Conservation (phyloP, 2,888 invertebrate species). For the Plemyria rubiginata region DNA sequence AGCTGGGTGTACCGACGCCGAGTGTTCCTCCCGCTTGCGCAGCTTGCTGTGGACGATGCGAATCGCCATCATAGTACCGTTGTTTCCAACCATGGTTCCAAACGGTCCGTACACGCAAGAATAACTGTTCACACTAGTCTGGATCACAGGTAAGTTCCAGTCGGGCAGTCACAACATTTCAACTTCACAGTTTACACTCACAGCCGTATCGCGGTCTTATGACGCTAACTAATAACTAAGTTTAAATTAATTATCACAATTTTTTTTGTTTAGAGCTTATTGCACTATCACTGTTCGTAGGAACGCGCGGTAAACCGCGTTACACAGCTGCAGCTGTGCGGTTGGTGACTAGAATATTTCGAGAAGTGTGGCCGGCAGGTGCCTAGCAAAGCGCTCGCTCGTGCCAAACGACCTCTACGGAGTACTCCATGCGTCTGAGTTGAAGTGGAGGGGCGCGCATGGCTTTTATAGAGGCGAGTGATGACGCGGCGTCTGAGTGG, state of each 20-base stretch:
- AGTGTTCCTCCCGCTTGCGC: conserved; percentile 93
- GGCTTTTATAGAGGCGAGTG: conserved; percentile 76
- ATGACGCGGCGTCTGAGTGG: conserved; percentile 70
- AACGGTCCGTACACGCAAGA: conserved; percentile 76
- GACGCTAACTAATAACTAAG: conserved; percentile 79
- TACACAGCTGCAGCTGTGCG: conserved; percentile 80
- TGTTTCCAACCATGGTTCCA: conserved; percentile 92
- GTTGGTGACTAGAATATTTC: conserved; percentile 82
- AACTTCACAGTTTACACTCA: conserved; percentile 80
- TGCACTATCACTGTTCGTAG: conserved; percentile 85
- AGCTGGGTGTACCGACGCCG: conserved; percentile 88
- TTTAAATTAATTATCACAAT: conserved; percentile 84
- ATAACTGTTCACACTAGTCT: conserved; percentile 79
- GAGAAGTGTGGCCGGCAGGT: conserved; percentile 84
- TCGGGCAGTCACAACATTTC: conserved; percentile 83
- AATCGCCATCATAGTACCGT: conserved; percentile 94
- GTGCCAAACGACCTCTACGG: conserved; percentile 86
- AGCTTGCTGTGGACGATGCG: conserved; percentile 96
- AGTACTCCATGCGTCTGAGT: conserved; percentile 86
- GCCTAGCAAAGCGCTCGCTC: conserved; percentile 86
- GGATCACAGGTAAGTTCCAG: conserved; percentile 82
- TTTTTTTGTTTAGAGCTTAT: conserved; percentile 77
- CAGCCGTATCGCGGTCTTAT: conserved; percentile 79
- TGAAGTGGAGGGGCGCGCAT: conserved; percentile 77
- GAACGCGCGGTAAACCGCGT: conserved; percentile 82